Base-by-base conservation (phyloP, 2,113 vertebrate species). In the Poecile atricapillus region DNA sequence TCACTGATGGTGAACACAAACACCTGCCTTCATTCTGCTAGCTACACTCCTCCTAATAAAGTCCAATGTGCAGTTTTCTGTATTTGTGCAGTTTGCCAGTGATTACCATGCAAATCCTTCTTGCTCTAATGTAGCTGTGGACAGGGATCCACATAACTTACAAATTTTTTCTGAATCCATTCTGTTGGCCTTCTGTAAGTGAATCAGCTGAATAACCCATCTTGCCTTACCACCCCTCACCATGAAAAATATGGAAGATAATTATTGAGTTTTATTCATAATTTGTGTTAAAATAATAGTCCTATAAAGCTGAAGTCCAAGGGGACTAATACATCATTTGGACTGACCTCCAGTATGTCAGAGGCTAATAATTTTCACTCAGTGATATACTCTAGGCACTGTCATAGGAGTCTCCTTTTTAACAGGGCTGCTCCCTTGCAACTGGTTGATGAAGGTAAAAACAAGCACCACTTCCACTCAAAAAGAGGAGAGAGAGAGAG, bases 321-420 rank as follows among this genome's bases (percentile, higher is more conserved):
- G 28, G 82, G 21, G 59, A 93, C 50, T 73, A 94, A 69, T 77
- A 83, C 10, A 77, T 93, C 67, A 77, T 77, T 53, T 74, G 33
- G 43, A 35, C 55, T 90, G 90, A 93, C 82, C 58, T 85, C 13
- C 16, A 85, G 9, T 53, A 37, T 55, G 71, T 53, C 58, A 90
- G n/a, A 69, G 28, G 58, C 49, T 91, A 95, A 80, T 88, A 88
- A 90, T 85, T 95, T 93, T 95, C 53, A 56, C 11, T 68, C 49
- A 24, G 27, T 73, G 50, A 82, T 90, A 30, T 50, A 28, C 30
- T 93, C 52, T 59, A 39, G 8, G 9, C 30, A 20, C 49, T 41
- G 9, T 17, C 24, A 64, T 13, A 52, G 49, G 53, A 64, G 11
- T 50, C 41, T 71, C 11, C 23, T 55, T 67, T 39, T 27, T 74